Conservation (phyloP, 2,888 invertebrate genomes). For the Phyllotreta cruciferae region DNA sequence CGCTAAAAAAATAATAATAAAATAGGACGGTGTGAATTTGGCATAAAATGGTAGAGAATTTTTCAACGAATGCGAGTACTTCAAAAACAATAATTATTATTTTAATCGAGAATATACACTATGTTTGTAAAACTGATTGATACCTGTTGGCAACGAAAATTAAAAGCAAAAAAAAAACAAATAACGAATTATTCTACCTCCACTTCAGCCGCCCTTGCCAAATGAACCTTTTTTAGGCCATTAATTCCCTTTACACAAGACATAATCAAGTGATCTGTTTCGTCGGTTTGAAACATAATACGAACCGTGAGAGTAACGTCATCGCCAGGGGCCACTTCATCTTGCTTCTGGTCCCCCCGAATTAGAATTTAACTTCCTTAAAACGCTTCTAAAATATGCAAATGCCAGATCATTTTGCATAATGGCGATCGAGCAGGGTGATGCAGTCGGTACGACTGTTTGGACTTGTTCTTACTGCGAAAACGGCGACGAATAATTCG, state of each 20-base stretch:
- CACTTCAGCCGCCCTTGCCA: not conserved
- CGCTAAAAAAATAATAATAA: too few relatives aligned
- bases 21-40: too few relatives aligned
- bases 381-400: slow-evolving; percentile 60
- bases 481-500: slow-evolving; percentile 53
- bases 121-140: too few relatives aligned
- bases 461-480: slow-evolving; percentile 54
- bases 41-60: too few relatives aligned
- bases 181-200: too few relatives aligned
- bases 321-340: slow-evolving; percentile 52
- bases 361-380: slow-evolving; percentile 56
- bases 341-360: slow-evolving; percentile 39
- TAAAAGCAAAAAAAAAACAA: too few relatives aligned
- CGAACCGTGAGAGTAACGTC: slow-evolving; percentile 46
- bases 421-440: slow-evolving; percentile 52
- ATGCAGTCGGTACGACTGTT: slow-evolving; percentile 55
- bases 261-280: slow-evolving; percentile 29
- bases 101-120: too few relatives aligned
- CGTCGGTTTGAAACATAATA: slow-evolving; percentile 35
- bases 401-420: slow-evolving; percentile 58
- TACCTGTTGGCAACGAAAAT: too few relatives aligned
- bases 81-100: too few relatives aligned
- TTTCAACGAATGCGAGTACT: too few relatives aligned
- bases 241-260: slow-evolving; percentile 23
- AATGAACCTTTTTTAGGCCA: slow-evolving; percentile 7